Evolutionary conservation across 2,797 vertebrate species (phyloP).

Genomic region (Chaenodraco wilsoni): DNA sequence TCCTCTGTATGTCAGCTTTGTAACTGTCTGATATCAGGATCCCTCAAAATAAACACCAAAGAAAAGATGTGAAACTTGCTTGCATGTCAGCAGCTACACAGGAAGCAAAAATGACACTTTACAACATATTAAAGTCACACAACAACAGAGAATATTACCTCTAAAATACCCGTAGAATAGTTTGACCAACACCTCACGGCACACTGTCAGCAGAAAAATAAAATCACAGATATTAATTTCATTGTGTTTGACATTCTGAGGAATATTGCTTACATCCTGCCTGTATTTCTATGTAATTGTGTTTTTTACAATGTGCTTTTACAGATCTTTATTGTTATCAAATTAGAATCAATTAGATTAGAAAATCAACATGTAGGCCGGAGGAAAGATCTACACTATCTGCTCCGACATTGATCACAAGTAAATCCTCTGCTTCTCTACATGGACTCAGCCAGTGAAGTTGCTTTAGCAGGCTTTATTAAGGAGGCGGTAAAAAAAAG

Average conservation of each 20-base stretch:
- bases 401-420: no score
- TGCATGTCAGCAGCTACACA: background rate
- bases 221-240: background rate
- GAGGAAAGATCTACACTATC: background rate
- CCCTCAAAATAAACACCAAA: background rate
- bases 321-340: background rate
- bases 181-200: background rate
- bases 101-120: background rate
- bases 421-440: no score
- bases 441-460: no score
- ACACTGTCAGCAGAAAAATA: background rate
- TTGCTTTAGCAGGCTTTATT: background rate
- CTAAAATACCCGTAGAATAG: background rate
- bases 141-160: background rate
- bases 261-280: conserved; percentile 30
- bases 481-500: background rate
- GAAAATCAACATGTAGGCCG: no score
- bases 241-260: background rate
- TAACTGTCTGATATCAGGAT: background rate
- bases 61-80: conserved; percentile 27
- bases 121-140: no score
- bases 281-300: conserved; percentile 2
- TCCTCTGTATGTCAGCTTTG: background rate
- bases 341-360: no score
- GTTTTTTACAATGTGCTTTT: background rate